Base-by-base conservation (phyloP, 2,797 vertebrate species). In the Linurgus olivaceus region DNA sequence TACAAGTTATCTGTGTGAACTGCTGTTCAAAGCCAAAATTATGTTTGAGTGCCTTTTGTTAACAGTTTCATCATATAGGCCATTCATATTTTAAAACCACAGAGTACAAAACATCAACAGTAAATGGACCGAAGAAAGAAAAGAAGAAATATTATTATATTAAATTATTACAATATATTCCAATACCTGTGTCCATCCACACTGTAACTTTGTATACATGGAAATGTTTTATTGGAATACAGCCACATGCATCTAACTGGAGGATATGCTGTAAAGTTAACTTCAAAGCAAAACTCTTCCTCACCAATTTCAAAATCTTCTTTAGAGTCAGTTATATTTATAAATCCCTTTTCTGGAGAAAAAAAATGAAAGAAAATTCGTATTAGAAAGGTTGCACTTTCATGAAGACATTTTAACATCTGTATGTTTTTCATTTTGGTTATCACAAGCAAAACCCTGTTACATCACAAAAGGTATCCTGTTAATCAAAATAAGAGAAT, bases 181-280 rank as follows among this genome's bases (percentile, higher is more conserved):
- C 70, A 88, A 62, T 94, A 98, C 98, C 98, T 98, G 92, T 6
- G 96, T 70, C 96, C 96, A 57, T 97, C 96, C 38, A 88, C 54
- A 21, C 86, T 96, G 54, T 81, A 95, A 37, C 44, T 95, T 81
- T 98, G 97, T 35, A 93, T 38, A 79, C 98, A 98, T 11, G 98
- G 97, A 90, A 97, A 90, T 0, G 67, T 94, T 76, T 97, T 97
- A 66, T 97, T 66, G 12, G 98, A 98, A 96, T 97, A 98, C 18
- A 98, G 95, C 99, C 99, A 99, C 13, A 80, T 91, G 67, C 99
- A 99, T 70, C 97, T 96, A 52, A 98, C 98, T 67, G 97, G 96
- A 54, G 98, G 99, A 74, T 98, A 98, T 17, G 99, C 98, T 90
- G 96, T 98, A 77, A 99, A 98, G 59, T 54, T 95, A 83, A 98